Evolutionary conservation across 2,797 vertebrate genomes (phyloP).

Genomic region (Lacerta viridis): DNA sequence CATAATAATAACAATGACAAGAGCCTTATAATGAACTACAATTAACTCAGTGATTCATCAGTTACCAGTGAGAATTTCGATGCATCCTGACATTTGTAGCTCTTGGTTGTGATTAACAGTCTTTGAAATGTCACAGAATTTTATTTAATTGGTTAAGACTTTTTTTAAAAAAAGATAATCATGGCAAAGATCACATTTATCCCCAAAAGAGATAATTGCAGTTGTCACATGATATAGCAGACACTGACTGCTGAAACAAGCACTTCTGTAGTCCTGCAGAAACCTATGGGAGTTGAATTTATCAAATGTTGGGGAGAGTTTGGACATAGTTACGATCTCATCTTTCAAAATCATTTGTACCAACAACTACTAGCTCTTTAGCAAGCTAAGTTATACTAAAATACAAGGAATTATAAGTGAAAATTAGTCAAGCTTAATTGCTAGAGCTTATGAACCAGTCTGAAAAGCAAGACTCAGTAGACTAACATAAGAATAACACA

Average conservation of each 20-base stretch:
- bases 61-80: conserved; percentile 78
- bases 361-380: conserved; percentile 61
- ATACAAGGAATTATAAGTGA: conserved; percentile 63
- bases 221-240: conserved; percentile 77
- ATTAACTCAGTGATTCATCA: conserved; percentile 85
- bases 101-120: conserved; percentile 85
- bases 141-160: conserved; percentile 83
- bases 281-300: conserved; percentile 51
- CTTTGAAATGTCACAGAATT: conserved; percentile 86
- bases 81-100: conserved; percentile 84
- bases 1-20: conserved; percentile 86
- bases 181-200: conserved; percentile 79
- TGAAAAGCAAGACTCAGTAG: conserved; percentile 55
- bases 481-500: conserved; percentile 16
- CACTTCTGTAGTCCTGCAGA: conserved; percentile 54
- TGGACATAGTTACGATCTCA: conserved; percentile 57
- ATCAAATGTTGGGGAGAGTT: conserved; percentile 61
- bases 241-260: conserved; percentile 69
- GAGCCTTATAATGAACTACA: conserved; percentile 83
- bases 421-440: conserved; percentile 72
- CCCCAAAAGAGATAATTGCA: conserved; percentile 81
- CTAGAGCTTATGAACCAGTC: conserved; percentile 58
- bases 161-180: conserved; percentile 79
- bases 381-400: conserved; percentile 60
- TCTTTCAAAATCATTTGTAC: conserved; percentile 68